Evolutionary conservation across 2,888 invertebrate species (phyloP).

Genomic region (Lycia hirtaria): DNA sequence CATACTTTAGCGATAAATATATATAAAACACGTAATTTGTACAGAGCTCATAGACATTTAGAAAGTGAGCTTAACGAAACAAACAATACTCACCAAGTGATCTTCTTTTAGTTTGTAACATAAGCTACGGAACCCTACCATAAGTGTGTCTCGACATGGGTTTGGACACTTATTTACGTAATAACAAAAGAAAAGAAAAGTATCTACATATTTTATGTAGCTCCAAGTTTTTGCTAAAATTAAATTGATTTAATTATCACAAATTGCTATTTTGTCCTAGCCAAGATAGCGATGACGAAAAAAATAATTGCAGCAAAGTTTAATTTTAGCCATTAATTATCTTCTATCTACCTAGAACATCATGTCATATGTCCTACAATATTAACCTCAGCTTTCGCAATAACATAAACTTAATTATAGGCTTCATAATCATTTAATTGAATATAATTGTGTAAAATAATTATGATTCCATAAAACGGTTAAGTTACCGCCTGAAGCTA

Average conservation of each 20-base stretch:
- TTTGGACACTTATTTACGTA: no score
- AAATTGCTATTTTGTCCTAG: not conserved
- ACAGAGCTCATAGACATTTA: no score
- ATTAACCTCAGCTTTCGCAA: constrained; percentile 3
- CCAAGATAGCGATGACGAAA: not conserved
- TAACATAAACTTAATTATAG: constrained; percentile 14
- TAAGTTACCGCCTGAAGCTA: constrained; percentile 17
- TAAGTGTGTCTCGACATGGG: no score
- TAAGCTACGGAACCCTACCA: no score
- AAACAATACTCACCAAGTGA: no score
- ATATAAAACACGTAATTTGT: no score
- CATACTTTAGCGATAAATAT: not conserved
- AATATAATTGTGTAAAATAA: constrained; percentile 25
- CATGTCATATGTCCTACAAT: not conserved
- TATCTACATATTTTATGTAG: no score
- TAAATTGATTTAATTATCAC: not conserved
- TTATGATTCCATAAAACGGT: constrained; percentile 22
- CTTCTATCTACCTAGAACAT: not conserved
- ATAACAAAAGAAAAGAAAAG: no score
- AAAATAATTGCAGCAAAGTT: not conserved
- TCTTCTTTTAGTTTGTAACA: no score
- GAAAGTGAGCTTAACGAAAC: no score
- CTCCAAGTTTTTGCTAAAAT: not conserved
- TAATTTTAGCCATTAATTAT: not conserved
- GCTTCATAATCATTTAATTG: constrained; percentile 20